Evolutionary conservation across 2,888 invertebrate genomes (phyloP), one percentile per base, ranked within the genome.

Genomic region (Itoplectis maculator): DNA sequence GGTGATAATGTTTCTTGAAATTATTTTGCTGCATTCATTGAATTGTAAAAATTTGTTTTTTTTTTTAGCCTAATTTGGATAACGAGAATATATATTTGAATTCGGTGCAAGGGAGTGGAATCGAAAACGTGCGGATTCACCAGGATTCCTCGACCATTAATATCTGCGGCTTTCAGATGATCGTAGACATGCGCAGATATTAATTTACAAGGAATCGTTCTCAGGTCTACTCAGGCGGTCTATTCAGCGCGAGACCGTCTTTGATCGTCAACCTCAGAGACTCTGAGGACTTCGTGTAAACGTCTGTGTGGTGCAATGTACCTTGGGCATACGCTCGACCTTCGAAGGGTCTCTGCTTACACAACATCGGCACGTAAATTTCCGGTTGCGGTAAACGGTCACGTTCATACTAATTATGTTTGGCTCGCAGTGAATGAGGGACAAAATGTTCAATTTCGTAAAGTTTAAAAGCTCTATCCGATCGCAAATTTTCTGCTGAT

Each of bases 351-450:
- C 13, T n/a, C 35, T 13, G 59, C 8, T 15, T n/a, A 29, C 18
- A 8, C 35, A 54, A 54, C 51, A 9, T 23, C 20, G 18, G 9
- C 6, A 3, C 9, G 49, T 51, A 8, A 54, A 9, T 20, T 54
- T 54, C 51, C 51, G 6, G 23, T 23, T 69, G 54, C 56, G 61
- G 42, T 69, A 23, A 65, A 54, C 65, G 4, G 45, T 23, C n/a
- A 47, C 47, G 63, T 59, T 13, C 45, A 23, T 54, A 70, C 18
- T 59, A n/a, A 59, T 35, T 35, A 35, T n/a, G 13, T 37, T 59
- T 13, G n/a, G 35, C 29, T 35, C 15, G 29, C 45, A 54, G 51
- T 66, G n/a, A 4, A 56, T 7, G 5, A 59, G 29, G 0, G 75
- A 15, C 35, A 6, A 18, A 13, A 37, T 49, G 56, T 47, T 42